Evolutionary conservation across 2,797 vertebrate genomes (phyloP).

Genomic region (Syncerus caffer): DNA sequence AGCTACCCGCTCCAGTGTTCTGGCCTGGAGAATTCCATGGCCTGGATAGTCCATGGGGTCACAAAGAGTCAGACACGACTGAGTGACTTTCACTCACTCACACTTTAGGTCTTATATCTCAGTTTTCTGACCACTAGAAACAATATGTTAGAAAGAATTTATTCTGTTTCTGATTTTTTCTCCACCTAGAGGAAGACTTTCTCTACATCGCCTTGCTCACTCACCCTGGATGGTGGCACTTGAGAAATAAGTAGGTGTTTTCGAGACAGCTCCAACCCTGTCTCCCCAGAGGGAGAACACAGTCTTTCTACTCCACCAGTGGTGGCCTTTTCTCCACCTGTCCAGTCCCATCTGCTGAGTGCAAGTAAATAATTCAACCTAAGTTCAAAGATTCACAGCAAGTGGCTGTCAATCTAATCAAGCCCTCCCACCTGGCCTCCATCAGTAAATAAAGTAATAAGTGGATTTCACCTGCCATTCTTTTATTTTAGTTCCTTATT

Average conservation of each 20-base stretch:
- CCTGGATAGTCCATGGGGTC: not conserved
- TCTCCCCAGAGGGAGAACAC: not conserved
- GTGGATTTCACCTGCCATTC: not conserved
- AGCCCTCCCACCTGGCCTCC: not conserved
- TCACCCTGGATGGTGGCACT: not conserved
- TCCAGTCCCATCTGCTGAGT: not conserved
- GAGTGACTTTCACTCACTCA: not conserved
- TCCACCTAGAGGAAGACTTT: not conserved
- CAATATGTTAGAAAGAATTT: not conserved
- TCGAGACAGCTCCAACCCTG: accelerated
- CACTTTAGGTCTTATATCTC: not conserved
- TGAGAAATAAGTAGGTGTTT: not conserved
- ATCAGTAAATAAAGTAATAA: not conserved
- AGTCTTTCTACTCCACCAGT: not conserved
- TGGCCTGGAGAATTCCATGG: not conserved
- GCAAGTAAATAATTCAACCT: not conserved
- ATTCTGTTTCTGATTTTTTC: not conserved
- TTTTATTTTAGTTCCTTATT: not conserved
- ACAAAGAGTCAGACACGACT: not conserved
- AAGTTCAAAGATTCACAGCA: not conserved
- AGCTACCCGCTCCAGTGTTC: not conserved
- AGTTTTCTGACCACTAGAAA: not conserved
- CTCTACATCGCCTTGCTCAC: not conserved
- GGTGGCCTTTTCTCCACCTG: not conserved
- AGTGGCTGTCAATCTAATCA: not conserved